Conservation (phyloP, 2,113 vertebrate genomes). For the Chroicocephalus ridibundus region DNA sequence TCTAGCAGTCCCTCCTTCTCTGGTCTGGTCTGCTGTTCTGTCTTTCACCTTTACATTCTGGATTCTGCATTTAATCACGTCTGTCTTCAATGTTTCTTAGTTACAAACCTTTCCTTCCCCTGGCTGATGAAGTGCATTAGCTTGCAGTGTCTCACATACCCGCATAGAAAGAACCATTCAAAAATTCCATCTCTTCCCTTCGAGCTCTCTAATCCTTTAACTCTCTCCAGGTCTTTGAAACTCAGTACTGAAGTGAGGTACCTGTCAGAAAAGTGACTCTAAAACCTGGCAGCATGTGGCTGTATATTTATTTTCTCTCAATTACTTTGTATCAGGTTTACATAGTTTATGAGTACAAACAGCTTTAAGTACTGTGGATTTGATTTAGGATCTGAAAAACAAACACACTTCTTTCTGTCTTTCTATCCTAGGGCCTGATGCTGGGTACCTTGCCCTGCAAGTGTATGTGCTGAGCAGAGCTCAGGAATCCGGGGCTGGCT, state of each 20-base stretch:
- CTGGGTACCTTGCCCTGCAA: neutral
- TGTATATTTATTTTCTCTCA: neutral
- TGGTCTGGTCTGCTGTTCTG: neutral
- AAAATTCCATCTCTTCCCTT: neutral
- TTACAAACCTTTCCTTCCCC: neutral
- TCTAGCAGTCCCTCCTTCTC: neutral
- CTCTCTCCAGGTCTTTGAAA: neutral
- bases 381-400: neutral
- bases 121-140: neutral
- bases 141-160: neutral
- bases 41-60: neutral
- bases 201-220: neutral
- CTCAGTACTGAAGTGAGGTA: neutral
- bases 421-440: neutral
- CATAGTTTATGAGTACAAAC: neutral
- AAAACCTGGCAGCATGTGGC: neutral
- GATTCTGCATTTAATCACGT: neutral
- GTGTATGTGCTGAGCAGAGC: neutral
- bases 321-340: neutral
- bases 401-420: neutral
- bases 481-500: neutral
- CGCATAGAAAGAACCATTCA: neutral
- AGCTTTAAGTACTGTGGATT: neutral
- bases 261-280: neutral
- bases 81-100: neutral